Conservation (phyloP, 2,888 invertebrate species). For the Brachyptera risi region DNA sequence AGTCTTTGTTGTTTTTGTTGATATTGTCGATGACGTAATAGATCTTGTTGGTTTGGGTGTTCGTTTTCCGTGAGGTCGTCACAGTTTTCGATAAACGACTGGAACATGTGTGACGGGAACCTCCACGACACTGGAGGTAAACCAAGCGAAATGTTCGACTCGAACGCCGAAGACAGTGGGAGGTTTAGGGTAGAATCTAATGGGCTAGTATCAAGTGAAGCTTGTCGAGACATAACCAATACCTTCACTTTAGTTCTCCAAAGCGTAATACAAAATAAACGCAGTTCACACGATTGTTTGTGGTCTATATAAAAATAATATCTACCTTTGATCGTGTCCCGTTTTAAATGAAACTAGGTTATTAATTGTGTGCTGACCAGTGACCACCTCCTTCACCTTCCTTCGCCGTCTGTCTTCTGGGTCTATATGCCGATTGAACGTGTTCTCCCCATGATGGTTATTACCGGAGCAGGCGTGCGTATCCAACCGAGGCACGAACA, state of each 20-base stretch:
- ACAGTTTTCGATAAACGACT: constrained; percentile 3
- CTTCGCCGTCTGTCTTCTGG: too few relatives aligned
- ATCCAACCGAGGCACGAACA: not conserved
- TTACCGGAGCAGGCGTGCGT: not conserved
- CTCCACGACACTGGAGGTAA: constrained; percentile 14
- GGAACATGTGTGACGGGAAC: constrained; percentile 20
- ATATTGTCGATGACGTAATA: not conserved
- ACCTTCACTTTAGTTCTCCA: too few relatives aligned
- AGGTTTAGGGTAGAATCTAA: not conserved
- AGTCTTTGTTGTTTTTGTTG: not conserved
- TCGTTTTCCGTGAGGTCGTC: not conserved
- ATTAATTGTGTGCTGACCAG: not conserved
- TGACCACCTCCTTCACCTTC: not conserved
- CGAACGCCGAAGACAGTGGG: too few relatives aligned
- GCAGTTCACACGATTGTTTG: too few relatives aligned
- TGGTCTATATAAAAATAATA: too few relatives aligned
- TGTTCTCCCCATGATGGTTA: not conserved
- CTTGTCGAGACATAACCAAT: not conserved
- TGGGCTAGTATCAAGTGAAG: not conserved
- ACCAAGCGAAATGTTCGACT: too few relatives aligned
- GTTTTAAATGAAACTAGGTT: not conserved
- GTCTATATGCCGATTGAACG: not conserved
- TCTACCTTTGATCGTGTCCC: too few relatives aligned
- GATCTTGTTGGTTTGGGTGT: not conserved
- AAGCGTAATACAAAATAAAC: too few relatives aligned